A percentile compares a stretch with the other conserved stretches of the same genome.
Conservation (phyloP, 1,140 invertebrate species). For the Vanessa atalanta region DNA sequence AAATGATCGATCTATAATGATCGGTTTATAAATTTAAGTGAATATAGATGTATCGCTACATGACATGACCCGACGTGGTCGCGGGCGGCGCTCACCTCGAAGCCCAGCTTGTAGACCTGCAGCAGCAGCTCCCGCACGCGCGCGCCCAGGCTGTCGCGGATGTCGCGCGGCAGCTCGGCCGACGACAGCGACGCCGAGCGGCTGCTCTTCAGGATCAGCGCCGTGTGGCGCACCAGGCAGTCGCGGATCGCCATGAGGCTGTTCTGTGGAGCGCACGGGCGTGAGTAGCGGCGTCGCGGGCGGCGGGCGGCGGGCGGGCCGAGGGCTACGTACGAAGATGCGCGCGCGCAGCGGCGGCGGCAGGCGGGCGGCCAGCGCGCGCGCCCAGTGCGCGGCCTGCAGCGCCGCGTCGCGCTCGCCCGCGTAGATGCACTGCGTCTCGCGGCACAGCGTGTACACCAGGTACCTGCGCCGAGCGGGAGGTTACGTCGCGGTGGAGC, state of each 20-base stretch:
- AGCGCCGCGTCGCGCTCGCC: conserved; percentile 89
- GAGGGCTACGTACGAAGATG: conserved; percentile 51
- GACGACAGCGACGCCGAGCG: conserved; percentile 45
- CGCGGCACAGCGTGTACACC: conserved; percentile 87
- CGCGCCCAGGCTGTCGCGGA: conserved; percentile 63
- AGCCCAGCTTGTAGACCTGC: conserved; percentile 93
- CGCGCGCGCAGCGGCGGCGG: conserved; percentile 41
- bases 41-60: too few species aligned
- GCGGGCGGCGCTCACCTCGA: conserved; percentile 83
- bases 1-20: too few species aligned
- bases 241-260: conserved; percentile 63
- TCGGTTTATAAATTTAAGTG: too few species aligned
- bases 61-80: too few species aligned
- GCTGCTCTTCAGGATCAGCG: conserved; percentile 51
- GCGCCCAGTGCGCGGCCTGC: conserved; percentile 90
- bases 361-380: conserved; percentile 82
- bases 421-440: conserved; percentile 89
- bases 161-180: conserved; percentile 71
- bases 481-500: too few species aligned
- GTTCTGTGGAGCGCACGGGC: conserved; percentile 57
- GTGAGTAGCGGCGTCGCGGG: conserved; percentile 38
- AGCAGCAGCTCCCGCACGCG: conserved; percentile 90
- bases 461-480: conserved; percentile 66
- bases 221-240: conserved; percentile 58
- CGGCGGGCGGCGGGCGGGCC: conserved; percentile 82